Evolutionary conservation across 2,797 vertebrate genomes (phyloP).

Genomic region (Picus viridis): DNA sequence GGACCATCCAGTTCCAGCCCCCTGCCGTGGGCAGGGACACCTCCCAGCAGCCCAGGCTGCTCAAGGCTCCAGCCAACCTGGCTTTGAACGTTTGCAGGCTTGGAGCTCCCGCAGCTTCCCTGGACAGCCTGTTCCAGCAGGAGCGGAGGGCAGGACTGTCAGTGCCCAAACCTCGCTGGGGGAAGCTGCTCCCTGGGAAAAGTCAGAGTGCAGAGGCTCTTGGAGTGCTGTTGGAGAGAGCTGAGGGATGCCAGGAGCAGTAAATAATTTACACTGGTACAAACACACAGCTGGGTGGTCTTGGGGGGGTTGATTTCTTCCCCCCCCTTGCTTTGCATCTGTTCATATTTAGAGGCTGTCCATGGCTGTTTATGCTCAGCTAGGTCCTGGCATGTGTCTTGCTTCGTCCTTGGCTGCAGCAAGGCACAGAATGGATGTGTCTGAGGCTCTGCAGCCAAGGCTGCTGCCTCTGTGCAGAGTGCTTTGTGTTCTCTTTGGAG

Average conservation of each 20-base stretch:
- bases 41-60: no score
- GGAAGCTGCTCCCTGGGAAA: background rate
- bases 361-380: background rate
- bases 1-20: no score
- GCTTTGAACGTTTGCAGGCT: no score
- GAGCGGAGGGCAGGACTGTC: background rate
- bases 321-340: slow-evolving; percentile 34
- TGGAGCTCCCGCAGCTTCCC: no score
- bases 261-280: slow-evolving; percentile 34
- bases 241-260: background rate
- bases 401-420: slow-evolving; percentile 1
- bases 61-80: no score
- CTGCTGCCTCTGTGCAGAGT: background rate
- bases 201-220: background rate
- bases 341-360: slow-evolving; percentile 9
- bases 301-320: background rate
- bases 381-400: background rate
- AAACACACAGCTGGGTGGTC: slow-evolving; percentile 43
- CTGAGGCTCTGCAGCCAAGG: background rate
- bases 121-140: no score
- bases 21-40: no score
- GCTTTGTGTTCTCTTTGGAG: background rate
- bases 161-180: background rate
- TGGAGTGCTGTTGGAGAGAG: background rate
- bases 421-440: no score